These are phyloP conservation scores for Esperia sulphurella DNA, from an alignment of 2,888 invertebrate species.

Conservation along the genomic window DNA sequence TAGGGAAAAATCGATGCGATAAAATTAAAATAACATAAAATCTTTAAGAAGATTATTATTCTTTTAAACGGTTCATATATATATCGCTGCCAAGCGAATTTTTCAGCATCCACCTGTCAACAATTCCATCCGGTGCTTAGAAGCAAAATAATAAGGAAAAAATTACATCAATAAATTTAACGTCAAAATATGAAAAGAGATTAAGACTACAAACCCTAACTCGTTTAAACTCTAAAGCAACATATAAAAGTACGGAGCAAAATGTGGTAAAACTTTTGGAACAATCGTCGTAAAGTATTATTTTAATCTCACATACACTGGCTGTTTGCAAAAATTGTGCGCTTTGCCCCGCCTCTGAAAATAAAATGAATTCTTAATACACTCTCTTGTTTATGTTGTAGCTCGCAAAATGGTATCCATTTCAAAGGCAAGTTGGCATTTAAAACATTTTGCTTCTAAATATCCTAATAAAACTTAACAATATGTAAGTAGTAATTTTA, in stretches of 20 bases:
- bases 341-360: conserved; percentile 23
- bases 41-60: too few relatives aligned
- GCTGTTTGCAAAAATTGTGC: conserved; percentile 32
- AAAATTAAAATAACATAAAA: too few relatives aligned
- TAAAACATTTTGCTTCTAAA: too few relatives aligned
- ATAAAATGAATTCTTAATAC: conserved; percentile 48
- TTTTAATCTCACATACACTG: conserved; percentile 35
- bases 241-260: not conserved
- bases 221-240: not conserved
- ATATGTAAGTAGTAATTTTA: too few relatives aligned
- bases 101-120: too few relatives aligned
- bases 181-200: not conserved
- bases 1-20: too few relatives aligned
- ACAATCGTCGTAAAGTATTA: conserved; percentile 38
- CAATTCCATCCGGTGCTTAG: too few relatives aligned
- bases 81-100: too few relatives aligned
- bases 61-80: too few relatives aligned
- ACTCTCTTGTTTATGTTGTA: conserved; percentile 36
- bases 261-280: conserved; percentile 33
- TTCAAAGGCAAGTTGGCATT: conserved; percentile 8
- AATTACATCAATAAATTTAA: not conserved
- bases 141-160: too few relatives aligned
- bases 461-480: too few relatives aligned
- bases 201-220: not conserved
- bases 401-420: conserved; percentile 30